These are phyloP conservation scores for Paedocypris micromegethes DNA, from an alignment of 2,797 vertebrate genomes.

Conservation along the genomic window DNA sequence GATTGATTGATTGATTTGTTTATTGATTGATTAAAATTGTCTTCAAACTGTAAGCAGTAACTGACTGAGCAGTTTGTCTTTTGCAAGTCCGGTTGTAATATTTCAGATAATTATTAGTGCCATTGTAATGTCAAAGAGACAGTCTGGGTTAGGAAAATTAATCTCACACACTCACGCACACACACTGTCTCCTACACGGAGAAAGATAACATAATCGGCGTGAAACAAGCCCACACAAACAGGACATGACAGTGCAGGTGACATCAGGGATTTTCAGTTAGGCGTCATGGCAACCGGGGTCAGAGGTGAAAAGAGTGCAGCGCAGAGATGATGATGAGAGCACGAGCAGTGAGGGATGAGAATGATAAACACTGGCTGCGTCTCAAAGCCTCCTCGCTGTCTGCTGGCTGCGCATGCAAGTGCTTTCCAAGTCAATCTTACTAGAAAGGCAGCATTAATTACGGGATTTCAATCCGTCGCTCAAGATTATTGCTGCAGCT, in stretches of 20 bases:
- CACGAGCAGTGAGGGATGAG: neutral
- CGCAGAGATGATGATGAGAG: slow-evolving; percentile 20
- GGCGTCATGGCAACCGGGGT: slow-evolving; percentile 31
- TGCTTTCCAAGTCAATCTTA: neutral
- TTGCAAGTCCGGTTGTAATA: slow-evolving; percentile 17
- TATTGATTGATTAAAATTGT: neutral
- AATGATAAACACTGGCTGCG: neutral
- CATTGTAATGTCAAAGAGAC: slow-evolving; percentile 25
- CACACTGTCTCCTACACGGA: neutral
- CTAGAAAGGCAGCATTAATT: neutral
- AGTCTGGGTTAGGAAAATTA: slow-evolving; percentile 32
- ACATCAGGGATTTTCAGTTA: slow-evolving; percentile 33
- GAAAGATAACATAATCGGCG: slow-evolving; percentile 16
- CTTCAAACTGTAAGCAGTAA: slow-evolving; percentile 11
- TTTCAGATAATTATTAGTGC: slow-evolving; percentile 29
- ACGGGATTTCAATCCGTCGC: neutral
- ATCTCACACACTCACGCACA: slow-evolving; percentile 7
- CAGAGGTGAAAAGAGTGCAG: slow-evolving; percentile 31
- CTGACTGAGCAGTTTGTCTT: slow-evolving; percentile 15
- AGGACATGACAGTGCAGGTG: slow-evolving; percentile 36
- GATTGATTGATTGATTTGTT: slow-evolving; percentile 5
- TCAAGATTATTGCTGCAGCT: no score
- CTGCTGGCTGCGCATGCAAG: neutral
- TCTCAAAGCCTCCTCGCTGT: slow-evolving; percentile 9
- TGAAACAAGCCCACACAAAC: slow-evolving; percentile 27